Conservation (phyloP, 2,113 vertebrate species). For the Antechinus flavipes region DNA sequence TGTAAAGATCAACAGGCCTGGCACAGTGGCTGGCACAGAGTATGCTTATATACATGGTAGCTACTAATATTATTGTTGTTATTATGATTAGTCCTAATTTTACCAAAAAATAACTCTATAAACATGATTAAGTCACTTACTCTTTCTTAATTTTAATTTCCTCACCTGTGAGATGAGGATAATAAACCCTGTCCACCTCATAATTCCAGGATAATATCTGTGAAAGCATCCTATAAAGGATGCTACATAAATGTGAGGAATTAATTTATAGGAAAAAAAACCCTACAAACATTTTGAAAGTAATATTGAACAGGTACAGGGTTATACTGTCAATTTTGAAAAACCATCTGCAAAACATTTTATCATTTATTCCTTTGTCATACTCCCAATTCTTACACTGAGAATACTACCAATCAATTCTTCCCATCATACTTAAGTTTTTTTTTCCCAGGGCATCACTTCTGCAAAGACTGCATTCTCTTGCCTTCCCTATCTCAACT, state of each 20-base stretch:
- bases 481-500: background rate
- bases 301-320: background rate
- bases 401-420: background rate
- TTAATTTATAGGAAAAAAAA: background rate
- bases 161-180: background rate
- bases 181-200: background rate
- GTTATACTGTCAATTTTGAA: background rate
- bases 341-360: background rate
- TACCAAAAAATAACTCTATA: background rate
- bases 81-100: background rate
- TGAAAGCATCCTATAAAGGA: background rate
- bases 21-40: background rate
- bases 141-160: background rate
- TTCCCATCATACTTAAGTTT: background rate
- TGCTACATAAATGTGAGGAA: background rate
- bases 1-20: background rate
- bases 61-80: background rate
- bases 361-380: background rate
- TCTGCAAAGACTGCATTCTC: background rate
- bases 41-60: background rate
- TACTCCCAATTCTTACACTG: background rate
- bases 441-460: background rate
- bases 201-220: background rate
- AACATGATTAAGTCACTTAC: background rate
- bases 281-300: conserved; percentile 29